Base-by-base conservation (phyloP, 2,113 vertebrate genomes). In the Marmota monax region DNA sequence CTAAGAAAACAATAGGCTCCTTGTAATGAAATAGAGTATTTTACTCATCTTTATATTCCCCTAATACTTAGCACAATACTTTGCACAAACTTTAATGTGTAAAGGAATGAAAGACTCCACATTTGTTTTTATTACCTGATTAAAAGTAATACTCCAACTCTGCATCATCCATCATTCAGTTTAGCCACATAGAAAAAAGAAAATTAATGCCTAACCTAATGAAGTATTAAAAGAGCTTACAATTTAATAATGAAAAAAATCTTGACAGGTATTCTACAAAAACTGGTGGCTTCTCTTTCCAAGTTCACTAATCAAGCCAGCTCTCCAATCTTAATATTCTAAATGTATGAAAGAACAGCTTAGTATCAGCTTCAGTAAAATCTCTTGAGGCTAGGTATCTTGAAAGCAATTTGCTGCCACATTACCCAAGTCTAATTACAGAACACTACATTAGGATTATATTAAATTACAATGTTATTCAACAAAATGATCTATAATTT, bases 381-480 rank as follows among this genome's bases (percentile, higher is more conserved):
- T 88, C 87, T 93, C 96, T 84, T 84, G 45, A 93, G 90, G 34
- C 42, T 65, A 88, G 37, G 76, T 87, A 86, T 90, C 84, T 37
- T 96, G 20, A 76, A 98, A 89, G 61, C 51, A 97, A 88, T 95
- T 92, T 96, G n/a, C 76, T 96, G 58, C 67, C 77, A 90, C n/a
- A 80, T 87, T 92, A 96, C 18, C 76, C 67, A 92, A 72, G 58
- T 94, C 58, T 94, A 97, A 97, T 95, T 93, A 97, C 39, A 84
- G 58, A 96, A 88, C 18, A 95, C 93, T 95, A 93, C 32, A 85
- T 95, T 93, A 96, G 70, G 86, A 94, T 96, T 93, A 90, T 73
- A 89, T 91, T 97, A 96, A 97, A 97, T 94, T 94, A 96, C 17
- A 78, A 42, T 92, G 53, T 94, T 97, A 94, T 78, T 94, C 78